A percentile compares a stretch with the other conserved stretches of the same genome.
These are phyloP conservation scores for Pinna nobilis DNA, from an alignment of 1,140 invertebrate species.

Conservation along the genomic window DNA sequence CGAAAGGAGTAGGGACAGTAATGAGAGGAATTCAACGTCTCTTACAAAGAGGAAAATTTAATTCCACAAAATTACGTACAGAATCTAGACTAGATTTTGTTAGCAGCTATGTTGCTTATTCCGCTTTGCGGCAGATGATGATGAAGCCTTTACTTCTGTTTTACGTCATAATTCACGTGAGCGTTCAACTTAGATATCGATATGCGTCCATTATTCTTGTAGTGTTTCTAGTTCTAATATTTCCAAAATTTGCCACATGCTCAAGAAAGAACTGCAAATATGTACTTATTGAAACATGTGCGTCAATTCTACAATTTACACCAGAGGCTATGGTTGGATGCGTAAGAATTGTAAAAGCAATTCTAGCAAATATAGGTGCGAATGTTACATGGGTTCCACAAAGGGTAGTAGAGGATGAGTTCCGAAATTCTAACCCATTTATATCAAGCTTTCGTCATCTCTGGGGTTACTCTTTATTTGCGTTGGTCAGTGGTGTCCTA, in stretches of 20 bases:
- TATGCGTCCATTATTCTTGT: conserved; percentile 60
- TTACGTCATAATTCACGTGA: conserved; percentile 62
- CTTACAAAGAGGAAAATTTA: conserved; percentile 56
- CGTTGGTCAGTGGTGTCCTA: conserved; percentile 43
- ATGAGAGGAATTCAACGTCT: conserved; percentile 64
- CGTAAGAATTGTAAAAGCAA: conserved; percentile 58
- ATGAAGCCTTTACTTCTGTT: conserved; percentile 66
- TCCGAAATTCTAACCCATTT: conserved; percentile 62
- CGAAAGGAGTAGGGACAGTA: conserved; percentile 56
- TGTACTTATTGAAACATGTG: conserved; percentile 62
- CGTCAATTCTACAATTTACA: conserved; percentile 67
- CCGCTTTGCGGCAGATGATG: conserved; percentile 65
- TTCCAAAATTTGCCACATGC: conserved; percentile 66
- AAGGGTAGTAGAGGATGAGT: conserved; percentile 66
- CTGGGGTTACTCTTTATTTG: conserved; percentile 61
- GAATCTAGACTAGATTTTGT: conserved; percentile 62
- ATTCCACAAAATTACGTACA: conserved; percentile 56
- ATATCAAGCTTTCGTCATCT: conserved; percentile 63
- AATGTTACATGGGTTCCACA: conserved; percentile 68
- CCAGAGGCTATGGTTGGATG: conserved; percentile 68
- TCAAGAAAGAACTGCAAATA: conserved; percentile 60
- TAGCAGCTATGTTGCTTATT: conserved; percentile 63
- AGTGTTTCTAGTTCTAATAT: conserved; percentile 65
- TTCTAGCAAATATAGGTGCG: conserved; percentile 56
- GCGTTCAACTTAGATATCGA: conserved; percentile 54